Conservation (phyloP, 2,797 vertebrate species). For the Thalassophryne amazonica region DNA sequence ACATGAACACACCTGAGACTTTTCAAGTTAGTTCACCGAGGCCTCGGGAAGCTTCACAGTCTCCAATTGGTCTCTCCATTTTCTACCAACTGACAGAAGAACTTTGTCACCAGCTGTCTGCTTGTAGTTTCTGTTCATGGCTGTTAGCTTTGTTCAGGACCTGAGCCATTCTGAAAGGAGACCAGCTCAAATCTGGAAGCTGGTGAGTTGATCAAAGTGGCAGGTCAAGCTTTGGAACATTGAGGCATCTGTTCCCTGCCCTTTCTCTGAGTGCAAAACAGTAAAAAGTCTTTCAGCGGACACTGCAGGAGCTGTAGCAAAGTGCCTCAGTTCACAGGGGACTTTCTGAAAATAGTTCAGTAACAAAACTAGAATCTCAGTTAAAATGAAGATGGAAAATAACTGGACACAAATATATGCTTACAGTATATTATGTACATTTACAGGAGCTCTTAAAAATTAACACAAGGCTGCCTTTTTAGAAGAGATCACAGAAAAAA, state of each 20-base stretch:
- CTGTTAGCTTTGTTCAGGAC: background rate
- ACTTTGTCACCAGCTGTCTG: background rate
- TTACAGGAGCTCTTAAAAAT: slow-evolving; percentile 67
- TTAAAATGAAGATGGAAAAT: slow-evolving; percentile 90
- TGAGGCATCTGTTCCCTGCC: background rate
- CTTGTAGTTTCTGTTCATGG: background rate
- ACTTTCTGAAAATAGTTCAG: slow-evolving; percentile 79
- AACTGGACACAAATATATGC: slow-evolving; percentile 91
- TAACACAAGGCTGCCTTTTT: slow-evolving; percentile 57
- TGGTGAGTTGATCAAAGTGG: slow-evolving; percentile 17
- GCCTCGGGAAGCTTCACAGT: slow-evolving; percentile 14
- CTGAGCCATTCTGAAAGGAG: background rate
- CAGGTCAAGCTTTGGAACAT: slow-evolving; percentile 1
- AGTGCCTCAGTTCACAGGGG: slow-evolving; percentile 77
- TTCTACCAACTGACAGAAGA: slow-evolving; percentile 7
- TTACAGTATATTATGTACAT: slow-evolving; percentile 93
- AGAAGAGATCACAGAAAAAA: slow-evolving; percentile 48
- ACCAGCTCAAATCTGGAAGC: slow-evolving; percentile 5
- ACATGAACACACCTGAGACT: too few species aligned
- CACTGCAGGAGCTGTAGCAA: slow-evolving; percentile 62
- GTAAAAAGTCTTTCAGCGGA: slow-evolving; percentile 67
- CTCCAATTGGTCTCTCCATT: slow-evolving; percentile 11
- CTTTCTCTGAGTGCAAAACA: slow-evolving; percentile 79
- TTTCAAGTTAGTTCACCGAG: slow-evolving; percentile 31
- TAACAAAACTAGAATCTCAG: slow-evolving; percentile 95